Base-by-base conservation (phyloP, 23 tunicate genomes). In the Trididemnum clinides region DNA sequence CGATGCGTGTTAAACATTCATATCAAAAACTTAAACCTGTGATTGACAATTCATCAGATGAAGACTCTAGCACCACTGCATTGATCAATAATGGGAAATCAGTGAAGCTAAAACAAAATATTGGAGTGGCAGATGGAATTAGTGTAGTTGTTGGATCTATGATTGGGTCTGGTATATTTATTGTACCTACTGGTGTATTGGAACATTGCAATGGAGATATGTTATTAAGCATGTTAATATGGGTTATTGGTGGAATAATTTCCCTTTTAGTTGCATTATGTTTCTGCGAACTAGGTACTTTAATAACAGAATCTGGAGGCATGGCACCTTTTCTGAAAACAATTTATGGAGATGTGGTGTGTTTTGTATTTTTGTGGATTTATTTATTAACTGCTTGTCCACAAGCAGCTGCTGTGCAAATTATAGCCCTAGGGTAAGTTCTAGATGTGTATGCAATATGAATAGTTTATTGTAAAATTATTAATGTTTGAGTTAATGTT, bases 91-190 rank as follows among this genome's bases (percentile, higher is more conserved):
- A 31, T 5, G 12, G 10, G 30, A 66, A 74, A 73, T 1, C n/a
- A 36, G 80, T 73, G 25, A 22, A 18, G 29, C 64, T 93, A 0
- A 88, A 84, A 84, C 39, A 90, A 59, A 65, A 84, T 35, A 77
- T 94, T 51, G 90, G 91, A 51, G 12, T 94, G 1, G 50, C 65
- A 21, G 85, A 84, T 82, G 98, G 98, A 1, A 82, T 85, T 5
- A 91, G 85, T 37, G 76, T 94, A 51, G 98, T 94, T 7, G 95
- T 87, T 62, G 92, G 94, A 18, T 78, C 84, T 2, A 94, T 94
- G 90, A 94, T 94, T 26, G 98, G 98, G 0, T 94, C 98, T 18
- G 98, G 98, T 15, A 89, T 94, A 27, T 94, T 94, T 70, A 82
- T 94, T 39, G 91, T 94, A 23, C 98, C 98, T 32, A 86, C 98